Evolutionary conservation across 2,888 invertebrate species (phyloP).

Genomic region (Drosophila atripex): DNA sequence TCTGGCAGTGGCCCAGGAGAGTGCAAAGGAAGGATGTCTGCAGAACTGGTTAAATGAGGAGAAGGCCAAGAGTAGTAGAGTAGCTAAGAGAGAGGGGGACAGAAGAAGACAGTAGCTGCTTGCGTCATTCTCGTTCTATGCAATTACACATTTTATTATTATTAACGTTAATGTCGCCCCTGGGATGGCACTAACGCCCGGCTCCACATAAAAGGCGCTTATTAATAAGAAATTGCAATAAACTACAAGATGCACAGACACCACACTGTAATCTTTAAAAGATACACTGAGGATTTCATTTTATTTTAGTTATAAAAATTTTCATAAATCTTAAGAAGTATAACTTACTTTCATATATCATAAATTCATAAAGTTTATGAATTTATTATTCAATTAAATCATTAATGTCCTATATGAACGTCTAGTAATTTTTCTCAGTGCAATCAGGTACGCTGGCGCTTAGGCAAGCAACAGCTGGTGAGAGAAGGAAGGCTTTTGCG

Average conservation of each 20-base stretch:
- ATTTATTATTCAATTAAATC: too few relatives aligned
- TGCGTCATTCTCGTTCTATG: constrained; percentile 46
- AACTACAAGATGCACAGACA: constrained; percentile 42
- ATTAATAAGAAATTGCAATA: constrained; percentile 73
- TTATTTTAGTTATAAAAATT: not conserved
- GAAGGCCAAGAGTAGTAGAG: not conserved
- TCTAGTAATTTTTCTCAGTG: constrained; percentile 3
- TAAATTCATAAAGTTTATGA: not conserved
- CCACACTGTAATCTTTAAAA: not conserved
- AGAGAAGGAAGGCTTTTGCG: constrained; percentile 2
- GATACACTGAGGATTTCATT: constrained; percentile 6
- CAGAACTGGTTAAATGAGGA: constrained; percentile 27
- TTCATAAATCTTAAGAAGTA: not conserved
- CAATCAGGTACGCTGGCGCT: constrained; percentile 4
- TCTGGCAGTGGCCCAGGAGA: constrained; percentile 44
- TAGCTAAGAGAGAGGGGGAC: not conserved
- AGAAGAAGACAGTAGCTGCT: not conserved
- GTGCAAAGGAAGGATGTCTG: constrained; percentile 13
- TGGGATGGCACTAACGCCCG: constrained; percentile 64
- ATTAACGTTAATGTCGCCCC: constrained; percentile 75
- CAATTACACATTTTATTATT: constrained; percentile 76
- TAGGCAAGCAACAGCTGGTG: constrained; percentile 55
- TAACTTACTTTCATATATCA: too few relatives aligned
- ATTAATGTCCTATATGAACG: too few relatives aligned
- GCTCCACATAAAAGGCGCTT: constrained; percentile 70